phyloP scores from a whole-genome alignment of 2,113 vertebrate species.

The Chionis minor region DNA sequence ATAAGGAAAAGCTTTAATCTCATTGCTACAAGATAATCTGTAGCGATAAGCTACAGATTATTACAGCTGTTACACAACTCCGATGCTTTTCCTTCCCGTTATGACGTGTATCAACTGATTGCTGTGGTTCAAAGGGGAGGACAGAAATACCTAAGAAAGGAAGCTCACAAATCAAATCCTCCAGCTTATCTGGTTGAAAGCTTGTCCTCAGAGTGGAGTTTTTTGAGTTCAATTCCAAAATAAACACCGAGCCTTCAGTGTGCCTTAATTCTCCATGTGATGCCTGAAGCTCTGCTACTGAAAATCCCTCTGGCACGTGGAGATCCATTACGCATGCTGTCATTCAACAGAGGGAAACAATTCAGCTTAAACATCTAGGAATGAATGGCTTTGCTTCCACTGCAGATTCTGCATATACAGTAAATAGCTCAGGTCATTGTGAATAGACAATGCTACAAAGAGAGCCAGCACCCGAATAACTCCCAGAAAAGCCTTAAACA shows the following conservation, averaged over 20 bases:
- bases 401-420: background rate
- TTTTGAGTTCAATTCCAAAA: conserved; percentile 35
- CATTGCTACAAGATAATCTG: conserved; percentile 54
- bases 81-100: background rate
- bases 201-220: background rate
- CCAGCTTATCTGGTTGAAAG: conserved; percentile 47
- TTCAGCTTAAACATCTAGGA: background rate
- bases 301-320: background rate
- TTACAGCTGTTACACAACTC: conserved; percentile 37
- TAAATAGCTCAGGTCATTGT: background rate
- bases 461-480: background rate
- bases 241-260: background rate
- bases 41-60: background rate
- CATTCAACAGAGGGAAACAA: background rate
- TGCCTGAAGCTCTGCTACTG: background rate
- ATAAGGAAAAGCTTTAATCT: conserved; percentile 45
- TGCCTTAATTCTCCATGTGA: conserved; percentile 25
- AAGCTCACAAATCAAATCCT: conserved; percentile 51
- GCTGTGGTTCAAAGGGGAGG: background rate
- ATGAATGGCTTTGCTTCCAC: background rate
- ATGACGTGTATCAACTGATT: background rate
- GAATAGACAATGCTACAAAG: background rate
- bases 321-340: background rate
- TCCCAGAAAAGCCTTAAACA: background rate
- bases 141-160: conserved; percentile 27